Evolutionary conservation across 2,113 vertebrate genomes (phyloP).

Genomic region (Rostratula benghalensis): DNA sequence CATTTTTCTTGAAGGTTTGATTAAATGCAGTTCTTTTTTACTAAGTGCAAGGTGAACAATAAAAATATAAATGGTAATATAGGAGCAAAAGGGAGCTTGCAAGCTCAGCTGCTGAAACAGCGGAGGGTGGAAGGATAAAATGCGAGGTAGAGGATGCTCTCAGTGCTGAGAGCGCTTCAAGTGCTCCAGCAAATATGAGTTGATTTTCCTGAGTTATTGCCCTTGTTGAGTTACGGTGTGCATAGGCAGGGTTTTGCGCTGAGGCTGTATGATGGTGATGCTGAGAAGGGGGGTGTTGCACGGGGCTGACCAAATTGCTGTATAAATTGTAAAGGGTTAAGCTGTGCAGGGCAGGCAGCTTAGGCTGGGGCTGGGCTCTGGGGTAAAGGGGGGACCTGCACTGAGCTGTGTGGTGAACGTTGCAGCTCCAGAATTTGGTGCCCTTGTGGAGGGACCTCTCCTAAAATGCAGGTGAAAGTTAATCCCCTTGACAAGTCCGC

Average conservation of each 20-base stretch:
- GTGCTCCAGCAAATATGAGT: background rate
- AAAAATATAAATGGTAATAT: background rate
- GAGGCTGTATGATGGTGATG: rapidly evolving
- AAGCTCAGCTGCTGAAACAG: conserved; percentile 48
- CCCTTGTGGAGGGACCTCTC: background rate
- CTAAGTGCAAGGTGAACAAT: conserved; percentile 8
- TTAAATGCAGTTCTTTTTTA: background rate
- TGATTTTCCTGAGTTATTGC: background rate
- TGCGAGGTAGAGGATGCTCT: background rate
- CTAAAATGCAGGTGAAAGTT: background rate
- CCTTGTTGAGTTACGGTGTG: background rate
- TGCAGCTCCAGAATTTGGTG: background rate
- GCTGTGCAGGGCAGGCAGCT: background rate
- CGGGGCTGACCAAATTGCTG: rapidly evolving
- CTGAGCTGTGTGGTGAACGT: background rate
- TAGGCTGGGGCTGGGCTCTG: background rate
- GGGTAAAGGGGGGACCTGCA: too few species aligned
- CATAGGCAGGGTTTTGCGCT: background rate
- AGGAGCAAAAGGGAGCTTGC: conserved; percentile 3
- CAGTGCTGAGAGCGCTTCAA: background rate
- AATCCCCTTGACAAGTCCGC: background rate
- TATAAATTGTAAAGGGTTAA: background rate
- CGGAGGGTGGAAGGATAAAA: background rate
- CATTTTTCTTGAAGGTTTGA: background rate
- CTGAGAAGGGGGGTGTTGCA: background rate